Evolutionary conservation across 1,140 invertebrate genomes (phyloP), one percentile per base, ranked within the genome.

Genomic region (Sminthurides bifidus): DNA sequence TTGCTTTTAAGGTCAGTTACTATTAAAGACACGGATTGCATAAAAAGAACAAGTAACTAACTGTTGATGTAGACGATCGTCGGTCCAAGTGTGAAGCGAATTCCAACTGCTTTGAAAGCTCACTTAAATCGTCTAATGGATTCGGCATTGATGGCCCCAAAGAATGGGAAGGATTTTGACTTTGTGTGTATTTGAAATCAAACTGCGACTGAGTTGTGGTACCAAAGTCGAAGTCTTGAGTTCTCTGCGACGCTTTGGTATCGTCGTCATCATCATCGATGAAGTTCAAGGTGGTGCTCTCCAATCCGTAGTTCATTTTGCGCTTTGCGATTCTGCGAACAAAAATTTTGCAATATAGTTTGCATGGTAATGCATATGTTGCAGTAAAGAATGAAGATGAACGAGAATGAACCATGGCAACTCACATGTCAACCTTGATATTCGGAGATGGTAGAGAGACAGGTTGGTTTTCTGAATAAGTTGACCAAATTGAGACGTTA

Each of bases 231-330:
- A 43, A 43, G 23, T 49, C 46, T 49, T 49, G 46, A 29, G 46
- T 49, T 29, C 29, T 49, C 46, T 43, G 41, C 10, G 41, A 43
- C 6, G 41, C 41, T 49, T 49, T 6, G 14, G 23, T 6, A 8
- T 51, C 49, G 10, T 51, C 31, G 14, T 51, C 49, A 26, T 49
- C 23, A 19, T 29, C 23, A 26, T 49, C 24, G 24, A 49, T 29
- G 26, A 29, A 26, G 46, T 49, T 26, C n/a, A 49, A 49, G 29
- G 15, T 49, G 14, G 24, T 49, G 26, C 46, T 49, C 6, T 19
- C 46, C n/a, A 29, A n/a, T n/a, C 29, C 29, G 46, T 49, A 49
- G 26, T 26, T 49, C 46, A 49, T 49, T 15, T 49, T 30, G n/a
- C 33, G 8, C n/a, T 35, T n/a, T 10, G 33, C 33, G 10, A 10